Conservation (phyloP, 2,113 vertebrate genomes). For the Phoxinus phoxinus region DNA sequence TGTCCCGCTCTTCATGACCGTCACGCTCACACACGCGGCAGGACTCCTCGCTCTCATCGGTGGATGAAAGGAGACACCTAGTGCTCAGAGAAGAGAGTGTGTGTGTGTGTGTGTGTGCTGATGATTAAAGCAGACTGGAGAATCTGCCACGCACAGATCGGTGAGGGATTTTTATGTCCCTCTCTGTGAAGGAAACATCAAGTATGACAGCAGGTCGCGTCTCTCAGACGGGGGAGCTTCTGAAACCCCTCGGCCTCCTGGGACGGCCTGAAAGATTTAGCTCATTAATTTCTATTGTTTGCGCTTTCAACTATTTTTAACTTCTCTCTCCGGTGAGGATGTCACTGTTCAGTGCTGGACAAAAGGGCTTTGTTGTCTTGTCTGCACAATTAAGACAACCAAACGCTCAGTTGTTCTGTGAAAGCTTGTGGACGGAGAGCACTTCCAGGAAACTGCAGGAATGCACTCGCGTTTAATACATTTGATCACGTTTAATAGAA, state of each 20-base stretch:
- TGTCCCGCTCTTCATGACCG: slow-evolving; percentile 39
- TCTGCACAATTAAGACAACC: slow-evolving; percentile 33
- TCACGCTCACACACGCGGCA: background rate
- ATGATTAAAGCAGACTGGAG: slow-evolving; percentile 30
- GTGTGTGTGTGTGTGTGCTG: background rate
- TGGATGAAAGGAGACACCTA: slow-evolving; percentile 76
- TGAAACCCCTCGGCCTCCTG: slow-evolving; percentile 14
- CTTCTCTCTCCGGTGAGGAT: slow-evolving; percentile 41
- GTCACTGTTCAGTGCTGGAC: slow-evolving; percentile 37
- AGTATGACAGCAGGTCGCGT: slow-evolving; percentile 40
- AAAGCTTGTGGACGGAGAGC: background rate
- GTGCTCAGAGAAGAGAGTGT: slow-evolving; percentile 61
- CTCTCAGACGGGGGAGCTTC: slow-evolving; percentile 25
- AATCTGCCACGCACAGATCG: slow-evolving; percentile 18
- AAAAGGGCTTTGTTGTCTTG: slow-evolving; percentile 35
- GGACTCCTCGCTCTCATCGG: slow-evolving; percentile 31
- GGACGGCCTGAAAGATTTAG: slow-evolving; percentile 48
- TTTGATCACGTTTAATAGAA: background rate
- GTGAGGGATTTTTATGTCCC: slow-evolving; percentile 1
- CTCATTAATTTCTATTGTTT: slow-evolving; percentile 59
- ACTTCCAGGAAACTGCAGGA: slow-evolving; percentile 27
- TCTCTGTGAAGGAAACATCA: slow-evolving; percentile 27
- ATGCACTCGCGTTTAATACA: background rate
- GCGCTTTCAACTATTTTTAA: slow-evolving; percentile 51
- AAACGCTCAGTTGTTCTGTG: slow-evolving; percentile 10